A percentile compares a stretch with the other conserved stretches of the same genome.
Conservation (phyloP, 2,888 invertebrate genomes). For the Melipona beecheii region DNA sequence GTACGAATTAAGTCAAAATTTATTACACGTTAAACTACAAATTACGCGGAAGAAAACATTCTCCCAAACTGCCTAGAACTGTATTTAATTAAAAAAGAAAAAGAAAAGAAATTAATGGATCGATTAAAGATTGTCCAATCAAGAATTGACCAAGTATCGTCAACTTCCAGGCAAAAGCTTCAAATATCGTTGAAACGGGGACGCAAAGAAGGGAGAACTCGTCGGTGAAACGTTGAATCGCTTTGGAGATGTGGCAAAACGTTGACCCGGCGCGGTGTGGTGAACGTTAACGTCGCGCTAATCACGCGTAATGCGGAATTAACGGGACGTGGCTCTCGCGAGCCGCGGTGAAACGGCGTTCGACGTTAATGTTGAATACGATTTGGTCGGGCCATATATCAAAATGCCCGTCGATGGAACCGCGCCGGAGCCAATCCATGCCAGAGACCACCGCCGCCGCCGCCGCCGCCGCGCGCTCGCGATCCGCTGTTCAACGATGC, state of each 20-base stretch:
- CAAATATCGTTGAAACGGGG: not conserved
- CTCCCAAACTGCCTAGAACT: too few relatives aligned
- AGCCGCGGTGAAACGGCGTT: conserved; percentile 29
- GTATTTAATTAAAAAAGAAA: too few relatives aligned
- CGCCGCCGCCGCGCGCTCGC: conserved; percentile 5
- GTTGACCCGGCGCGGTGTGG: conserved; percentile 2
- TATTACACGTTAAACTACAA: too few relatives aligned
- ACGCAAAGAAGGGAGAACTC: not conserved
- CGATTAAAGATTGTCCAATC: too few relatives aligned
- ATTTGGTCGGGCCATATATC: conserved; percentile 59
- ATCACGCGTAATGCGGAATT: conserved; percentile 62
- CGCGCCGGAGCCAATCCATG: conserved; percentile 60
- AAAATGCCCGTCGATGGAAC: conserved; percentile 60
- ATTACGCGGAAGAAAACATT: too few relatives aligned
- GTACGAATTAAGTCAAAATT: too few relatives aligned
- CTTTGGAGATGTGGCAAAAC: not conserved
- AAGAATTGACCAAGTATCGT: too few relatives aligned
- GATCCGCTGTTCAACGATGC: conserved; percentile 49
- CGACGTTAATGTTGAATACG: conserved; percentile 65
- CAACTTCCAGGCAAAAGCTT: not conserved
- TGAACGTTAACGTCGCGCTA: conserved; percentile 48
- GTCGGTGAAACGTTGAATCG: not conserved
- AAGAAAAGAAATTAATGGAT: too few relatives aligned
- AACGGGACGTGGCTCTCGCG: conserved; percentile 36
- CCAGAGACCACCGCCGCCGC: conserved; percentile 44